phyloP scores from a whole-genome alignment of 2,797 vertebrate species.

The Sebastes matsubarae region DNA sequence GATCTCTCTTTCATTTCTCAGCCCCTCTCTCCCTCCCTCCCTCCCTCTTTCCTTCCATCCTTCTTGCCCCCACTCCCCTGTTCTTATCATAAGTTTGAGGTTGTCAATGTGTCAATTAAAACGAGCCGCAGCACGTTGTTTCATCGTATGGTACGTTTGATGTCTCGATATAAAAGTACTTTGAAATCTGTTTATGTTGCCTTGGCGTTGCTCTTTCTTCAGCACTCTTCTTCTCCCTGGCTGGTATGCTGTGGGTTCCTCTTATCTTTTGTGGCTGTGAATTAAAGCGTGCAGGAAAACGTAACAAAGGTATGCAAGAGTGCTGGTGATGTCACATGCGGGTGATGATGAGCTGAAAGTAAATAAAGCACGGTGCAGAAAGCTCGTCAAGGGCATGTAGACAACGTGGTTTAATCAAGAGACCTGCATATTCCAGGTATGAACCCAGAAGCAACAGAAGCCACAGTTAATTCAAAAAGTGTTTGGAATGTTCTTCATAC shows the following conservation, averaged over 20 bases:
- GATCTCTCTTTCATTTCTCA: slow-evolving; percentile 65
- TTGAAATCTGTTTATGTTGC: slow-evolving; percentile 77
- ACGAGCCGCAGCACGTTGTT: slow-evolving; percentile 59
- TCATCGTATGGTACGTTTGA: slow-evolving; percentile 65
- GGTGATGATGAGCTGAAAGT: slow-evolving; percentile 50
- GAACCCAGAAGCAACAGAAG: neutral
- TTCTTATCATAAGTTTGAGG: slow-evolving; percentile 70
- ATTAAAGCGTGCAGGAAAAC: slow-evolving; percentile 49
- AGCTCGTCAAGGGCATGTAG: slow-evolving; percentile 37
- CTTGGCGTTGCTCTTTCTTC: slow-evolving; percentile 52
- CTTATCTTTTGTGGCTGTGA: slow-evolving; percentile 64
- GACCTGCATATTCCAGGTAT: neutral
- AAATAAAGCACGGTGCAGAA: slow-evolving; percentile 5
- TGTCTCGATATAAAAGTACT: slow-evolving; percentile 71
- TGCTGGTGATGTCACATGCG: slow-evolving; percentile 56
- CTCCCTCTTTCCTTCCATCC: slow-evolving; percentile 36
- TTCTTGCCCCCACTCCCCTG: slow-evolving; percentile 43
- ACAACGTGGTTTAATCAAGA: slow-evolving; percentile 23
- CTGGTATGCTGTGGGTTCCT: slow-evolving; percentile 47
- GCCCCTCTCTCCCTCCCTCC: slow-evolving; percentile 13
- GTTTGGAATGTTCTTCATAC: neutral
- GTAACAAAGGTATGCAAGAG: slow-evolving; percentile 53
- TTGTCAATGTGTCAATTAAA: slow-evolving; percentile 79
- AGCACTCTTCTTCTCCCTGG: slow-evolving; percentile 25
- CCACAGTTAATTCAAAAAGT: neutral